Evolutionary conservation across 37 sponge, comb jelly and placozoan species (phyloP).

Genomic region (Diacarnus erythraeanus): DNA sequence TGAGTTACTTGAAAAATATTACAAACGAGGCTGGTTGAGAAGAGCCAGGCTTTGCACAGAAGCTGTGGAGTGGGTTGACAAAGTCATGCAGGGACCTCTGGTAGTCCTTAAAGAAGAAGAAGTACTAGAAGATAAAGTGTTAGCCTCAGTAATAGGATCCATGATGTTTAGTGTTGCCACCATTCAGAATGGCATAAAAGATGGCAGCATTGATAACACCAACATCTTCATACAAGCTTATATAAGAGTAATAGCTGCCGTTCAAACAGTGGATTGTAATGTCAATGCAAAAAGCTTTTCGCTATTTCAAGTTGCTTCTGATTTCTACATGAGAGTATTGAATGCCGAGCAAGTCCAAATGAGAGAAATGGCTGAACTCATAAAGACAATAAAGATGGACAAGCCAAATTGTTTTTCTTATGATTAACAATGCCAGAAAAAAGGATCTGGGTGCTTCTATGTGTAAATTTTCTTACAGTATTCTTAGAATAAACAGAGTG

Average conservation of each 20-base stretch:
- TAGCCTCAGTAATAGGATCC: constrained; percentile 12
- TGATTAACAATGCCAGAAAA: no score
- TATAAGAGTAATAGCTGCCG: constrained; percentile 30
- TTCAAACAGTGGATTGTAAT: neutral
- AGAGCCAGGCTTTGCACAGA: neutral
- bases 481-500: no score
- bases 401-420: neutral
- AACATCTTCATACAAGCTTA: constrained; percentile 33
- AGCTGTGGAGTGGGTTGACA: neutral
- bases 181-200: constrained; percentile 16
- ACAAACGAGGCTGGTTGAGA: neutral
- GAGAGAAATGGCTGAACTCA: neutral
- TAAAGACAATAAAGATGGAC: neutral
- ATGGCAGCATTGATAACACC: neutral
- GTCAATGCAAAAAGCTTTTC: neutral
- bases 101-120: constrained; percentile 10
- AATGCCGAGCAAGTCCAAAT: neutral
- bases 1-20: neutral
- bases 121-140: constrained; percentile 9
- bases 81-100: constrained; percentile 2
- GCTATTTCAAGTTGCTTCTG: neutral
- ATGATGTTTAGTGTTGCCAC: constrained; percentile 52
- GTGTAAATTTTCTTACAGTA: no score
- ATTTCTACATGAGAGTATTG: constrained; percentile 1
- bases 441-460: no score